These are phyloP conservation scores for Dinomys branickii DNA, from an alignment of 2,113 vertebrate genomes.

Conservation along the genomic window DNA sequence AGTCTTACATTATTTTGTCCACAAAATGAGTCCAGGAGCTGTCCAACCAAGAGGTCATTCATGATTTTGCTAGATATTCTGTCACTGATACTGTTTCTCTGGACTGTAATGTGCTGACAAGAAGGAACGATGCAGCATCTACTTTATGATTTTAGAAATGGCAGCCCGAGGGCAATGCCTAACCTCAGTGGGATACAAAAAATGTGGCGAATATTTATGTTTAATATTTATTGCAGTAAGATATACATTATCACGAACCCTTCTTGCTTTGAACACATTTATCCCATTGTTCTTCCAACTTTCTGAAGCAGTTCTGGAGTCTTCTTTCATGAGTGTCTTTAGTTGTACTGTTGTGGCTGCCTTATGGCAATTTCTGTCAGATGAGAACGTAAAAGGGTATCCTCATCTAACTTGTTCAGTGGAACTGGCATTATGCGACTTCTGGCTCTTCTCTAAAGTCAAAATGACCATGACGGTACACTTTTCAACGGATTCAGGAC, in stretches of 20 bases:
- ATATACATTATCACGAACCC: background rate
- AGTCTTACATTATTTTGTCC: background rate
- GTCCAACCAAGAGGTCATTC: background rate
- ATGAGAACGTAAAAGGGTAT: background rate
- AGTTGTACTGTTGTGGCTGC: background rate
- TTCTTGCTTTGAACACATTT: background rate
- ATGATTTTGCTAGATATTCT: slow-evolving; percentile 20
- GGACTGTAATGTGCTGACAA: background rate
- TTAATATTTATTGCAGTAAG: background rate
- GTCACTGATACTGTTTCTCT: background rate
- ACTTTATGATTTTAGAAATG: background rate
- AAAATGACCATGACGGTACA: background rate
- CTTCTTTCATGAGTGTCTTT: background rate
- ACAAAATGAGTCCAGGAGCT: background rate
- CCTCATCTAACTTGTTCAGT: background rate
- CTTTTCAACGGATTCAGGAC: background rate
- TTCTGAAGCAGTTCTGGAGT: background rate
- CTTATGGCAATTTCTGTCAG: background rate
- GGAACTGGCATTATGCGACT: background rate
- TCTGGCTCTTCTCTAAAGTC: background rate
- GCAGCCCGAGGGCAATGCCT: background rate
- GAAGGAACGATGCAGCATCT: background rate
- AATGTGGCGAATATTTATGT: background rate
- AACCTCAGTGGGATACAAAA: background rate
- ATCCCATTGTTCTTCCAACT: background rate